Percentiles rank a stretch among this genome's conserved stretches.
Evolutionary conservation across 2,888 invertebrate genomes (phyloP).

Genomic region (Cataglyphis livida): DNA sequence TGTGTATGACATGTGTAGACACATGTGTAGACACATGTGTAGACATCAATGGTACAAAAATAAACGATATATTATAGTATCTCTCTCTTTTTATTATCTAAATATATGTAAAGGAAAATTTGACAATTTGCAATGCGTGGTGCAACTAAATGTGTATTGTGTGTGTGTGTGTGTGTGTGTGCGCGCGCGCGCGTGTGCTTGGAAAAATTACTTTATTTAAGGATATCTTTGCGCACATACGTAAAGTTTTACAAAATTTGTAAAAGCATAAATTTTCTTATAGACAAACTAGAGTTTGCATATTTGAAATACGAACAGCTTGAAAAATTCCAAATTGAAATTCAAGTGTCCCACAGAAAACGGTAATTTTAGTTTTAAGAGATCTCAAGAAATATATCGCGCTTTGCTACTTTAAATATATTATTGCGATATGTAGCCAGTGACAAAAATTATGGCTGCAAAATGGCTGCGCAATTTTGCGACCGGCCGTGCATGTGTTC

Average conservation of each 20-base stretch:
- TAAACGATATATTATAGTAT: no score
- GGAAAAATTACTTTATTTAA: not conserved
- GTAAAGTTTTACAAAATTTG: not conserved
- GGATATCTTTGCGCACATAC: not conserved
- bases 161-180: no score
- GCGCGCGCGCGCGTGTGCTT: not conserved
- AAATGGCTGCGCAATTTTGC: constrained; percentile 66
- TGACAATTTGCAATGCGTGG: not conserved
- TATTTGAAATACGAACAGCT: not conserved
- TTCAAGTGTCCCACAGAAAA: not conserved
- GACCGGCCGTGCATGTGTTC: constrained; percentile 71
- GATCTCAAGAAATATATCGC: not conserved
- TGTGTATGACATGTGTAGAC: no score
- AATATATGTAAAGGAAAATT: not conserved
- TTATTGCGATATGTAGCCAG: constrained; percentile 41
- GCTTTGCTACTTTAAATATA: constrained; percentile 22
- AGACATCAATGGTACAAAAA: no score
- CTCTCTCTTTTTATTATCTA: not conserved
- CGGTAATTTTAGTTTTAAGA: not conserved
- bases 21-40: no score
- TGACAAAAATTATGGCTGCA: constrained; percentile 28
- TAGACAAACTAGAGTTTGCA: not conserved
- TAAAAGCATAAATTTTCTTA: not conserved
- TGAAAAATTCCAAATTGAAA: not conserved
- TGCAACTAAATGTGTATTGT: not conserved